Percentiles rank a stretch among this genome's conserved stretches.
phyloP scores from a whole-genome alignment of 2,113 vertebrate genomes.

The Monopterus albus region DNA sequence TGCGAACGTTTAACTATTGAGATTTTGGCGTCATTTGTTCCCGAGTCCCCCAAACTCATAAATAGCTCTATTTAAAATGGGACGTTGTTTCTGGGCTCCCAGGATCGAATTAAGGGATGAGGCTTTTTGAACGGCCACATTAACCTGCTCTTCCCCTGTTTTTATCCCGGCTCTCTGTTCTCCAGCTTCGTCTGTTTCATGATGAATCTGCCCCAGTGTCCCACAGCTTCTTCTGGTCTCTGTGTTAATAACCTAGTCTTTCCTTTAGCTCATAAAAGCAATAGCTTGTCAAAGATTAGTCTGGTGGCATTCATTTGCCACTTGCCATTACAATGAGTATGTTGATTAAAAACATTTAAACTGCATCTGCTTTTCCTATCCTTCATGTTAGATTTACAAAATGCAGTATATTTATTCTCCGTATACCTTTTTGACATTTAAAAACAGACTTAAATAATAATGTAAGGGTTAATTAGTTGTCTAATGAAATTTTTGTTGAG shows the following conservation, averaged over 20 bases:
- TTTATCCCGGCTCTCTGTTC: conserved; percentile 26
- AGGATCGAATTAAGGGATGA: conserved; percentile 55
- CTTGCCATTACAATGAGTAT: conserved; percentile 7
- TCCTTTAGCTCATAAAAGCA: conserved; percentile 31
- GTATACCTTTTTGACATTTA: neutral
- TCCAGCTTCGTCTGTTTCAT: conserved; percentile 50
- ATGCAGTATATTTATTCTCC: neutral
- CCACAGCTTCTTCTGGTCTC: conserved; percentile 14
- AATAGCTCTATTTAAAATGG: conserved; percentile 27
- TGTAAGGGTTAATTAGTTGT: neutral
- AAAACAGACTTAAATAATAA: neutral
- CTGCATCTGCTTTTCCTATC: neutral
- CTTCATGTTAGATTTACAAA: neutral
- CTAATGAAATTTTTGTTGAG: conserved; percentile 7
- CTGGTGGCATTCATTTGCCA: conserved; percentile 12
- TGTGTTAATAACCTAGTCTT: conserved; percentile 31
- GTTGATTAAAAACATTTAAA: neutral
- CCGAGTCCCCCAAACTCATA: conserved; percentile 11
- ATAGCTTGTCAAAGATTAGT: conserved; percentile 47
- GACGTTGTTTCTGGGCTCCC: conserved; percentile 45
- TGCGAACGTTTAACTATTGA: conserved; percentile 14
- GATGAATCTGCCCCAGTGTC: conserved; percentile 52
- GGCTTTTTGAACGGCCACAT: conserved; percentile 51
- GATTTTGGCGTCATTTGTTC: conserved; percentile 47
- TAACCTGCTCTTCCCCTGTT: conserved; percentile 58